phyloP scores from a whole-genome alignment of 2,888 invertebrate species.

The Drosophila tripunctata region DNA sequence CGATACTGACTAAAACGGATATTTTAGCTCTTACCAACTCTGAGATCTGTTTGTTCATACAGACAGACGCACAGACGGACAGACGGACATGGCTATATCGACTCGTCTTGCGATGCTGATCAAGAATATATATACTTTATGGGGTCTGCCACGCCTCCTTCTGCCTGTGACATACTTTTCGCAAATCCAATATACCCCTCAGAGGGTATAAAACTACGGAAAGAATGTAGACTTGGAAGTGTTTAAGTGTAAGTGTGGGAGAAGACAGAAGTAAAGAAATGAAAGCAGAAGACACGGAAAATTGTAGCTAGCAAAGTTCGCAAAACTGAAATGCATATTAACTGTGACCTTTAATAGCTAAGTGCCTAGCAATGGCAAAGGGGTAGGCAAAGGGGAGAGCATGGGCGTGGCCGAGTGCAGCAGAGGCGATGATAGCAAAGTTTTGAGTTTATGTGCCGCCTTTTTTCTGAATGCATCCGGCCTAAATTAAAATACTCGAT shows the following conservation, averaged over 20 bases:
- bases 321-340: slow-evolving; percentile 74
- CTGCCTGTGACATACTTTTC: no score
- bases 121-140: no score
- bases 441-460: slow-evolving; percentile 50
- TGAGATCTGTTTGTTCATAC: no score
- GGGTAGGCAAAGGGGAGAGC: neutral
- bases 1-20: no score
- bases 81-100: no score
- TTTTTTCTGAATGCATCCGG: slow-evolving; percentile 32
- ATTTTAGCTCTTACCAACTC: no score
- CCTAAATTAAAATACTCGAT: slow-evolving; percentile 54
- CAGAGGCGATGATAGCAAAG: slow-evolving; percentile 43
- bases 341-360: slow-evolving; percentile 75
- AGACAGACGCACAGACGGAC: no score
- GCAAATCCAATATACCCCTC: no score
- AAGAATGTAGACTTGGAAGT: neutral
- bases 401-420: neutral
- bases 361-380: slow-evolving; percentile 48
- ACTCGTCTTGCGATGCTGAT: no score
- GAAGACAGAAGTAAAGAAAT: neutral
- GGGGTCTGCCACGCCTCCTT: no score
- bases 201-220: neutral
- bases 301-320: slow-evolving; percentile 54
- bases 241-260: neutral
- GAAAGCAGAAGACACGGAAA: slow-evolving; percentile 16